Percentiles rank a stretch among this genome's conserved stretches.
These are phyloP conservation scores for Eubucco bourcierii DNA, from an alignment of 2,113 vertebrate genomes.

Conservation along the genomic window DNA sequence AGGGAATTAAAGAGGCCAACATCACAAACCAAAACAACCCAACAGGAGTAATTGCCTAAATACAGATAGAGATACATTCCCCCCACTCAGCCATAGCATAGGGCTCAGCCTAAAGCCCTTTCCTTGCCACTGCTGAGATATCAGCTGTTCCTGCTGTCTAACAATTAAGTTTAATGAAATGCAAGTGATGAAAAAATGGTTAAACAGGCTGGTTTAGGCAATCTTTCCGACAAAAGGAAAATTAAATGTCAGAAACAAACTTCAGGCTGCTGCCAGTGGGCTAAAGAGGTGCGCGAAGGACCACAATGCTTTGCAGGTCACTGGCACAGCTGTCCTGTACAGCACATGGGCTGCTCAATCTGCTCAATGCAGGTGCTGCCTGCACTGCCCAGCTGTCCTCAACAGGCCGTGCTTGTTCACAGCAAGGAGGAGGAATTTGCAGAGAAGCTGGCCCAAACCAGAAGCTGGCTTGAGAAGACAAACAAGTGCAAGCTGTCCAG, in stretches of 20 bases:
- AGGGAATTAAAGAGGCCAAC: not conserved
- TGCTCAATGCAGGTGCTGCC: not conserved
- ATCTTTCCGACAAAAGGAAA: not conserved
- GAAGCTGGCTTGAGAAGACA: not conserved
- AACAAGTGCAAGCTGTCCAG: not conserved
- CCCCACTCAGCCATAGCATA: not conserved
- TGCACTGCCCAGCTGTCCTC: not conserved
- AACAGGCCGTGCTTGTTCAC: rapidly evolving
- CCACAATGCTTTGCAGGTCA: not conserved
- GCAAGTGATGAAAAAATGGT: not conserved
- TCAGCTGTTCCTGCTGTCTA: not conserved
- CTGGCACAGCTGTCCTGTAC: not conserved
- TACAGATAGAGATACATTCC: not conserved
- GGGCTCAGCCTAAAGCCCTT: not conserved
- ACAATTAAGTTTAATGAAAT: not conserved
- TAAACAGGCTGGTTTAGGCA: not conserved
- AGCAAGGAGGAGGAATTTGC: not conserved
- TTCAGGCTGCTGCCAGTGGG: not conserved
- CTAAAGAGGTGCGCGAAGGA: not conserved
- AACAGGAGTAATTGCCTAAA: not conserved
- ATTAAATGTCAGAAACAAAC: not conserved
- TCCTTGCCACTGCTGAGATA: not conserved
- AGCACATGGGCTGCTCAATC: too few relatives aligned
- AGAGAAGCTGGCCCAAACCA: not conserved
- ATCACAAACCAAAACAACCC: not conserved